phyloP scores from a whole-genome alignment of 2,797 vertebrate species.

The Pangasius macronema region DNA sequence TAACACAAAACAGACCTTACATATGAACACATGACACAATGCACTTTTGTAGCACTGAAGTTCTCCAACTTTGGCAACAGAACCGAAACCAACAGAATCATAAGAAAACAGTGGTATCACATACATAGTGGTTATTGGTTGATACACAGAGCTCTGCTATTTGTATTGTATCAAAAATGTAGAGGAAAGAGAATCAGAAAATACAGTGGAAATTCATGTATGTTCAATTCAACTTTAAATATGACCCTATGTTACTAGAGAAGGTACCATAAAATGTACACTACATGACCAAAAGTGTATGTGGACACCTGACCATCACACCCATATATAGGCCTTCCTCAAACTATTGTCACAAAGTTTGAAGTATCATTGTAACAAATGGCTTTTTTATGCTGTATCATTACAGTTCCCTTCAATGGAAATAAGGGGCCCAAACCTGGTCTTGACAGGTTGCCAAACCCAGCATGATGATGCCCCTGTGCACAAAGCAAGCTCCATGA shows the following conservation, averaged over 20 bases:
- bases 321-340: background rate
- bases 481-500: background rate
- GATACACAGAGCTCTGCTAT: no score
- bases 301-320: background rate
- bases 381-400: background rate
- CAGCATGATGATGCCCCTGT: background rate
- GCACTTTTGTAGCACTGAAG: no score
- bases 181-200: no score
- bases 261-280: background rate
- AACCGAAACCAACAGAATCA: no score
- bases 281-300: background rate
- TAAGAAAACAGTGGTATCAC: no score
- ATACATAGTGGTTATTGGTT: no score
- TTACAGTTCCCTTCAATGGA: background rate
- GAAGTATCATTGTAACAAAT: background rate
- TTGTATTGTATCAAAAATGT: no score
- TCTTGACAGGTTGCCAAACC: background rate
- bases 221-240: background rate
- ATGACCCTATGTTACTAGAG: background rate
- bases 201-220: background rate
- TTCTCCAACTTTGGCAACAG: no score
- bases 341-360: background rate
- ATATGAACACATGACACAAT: no score
- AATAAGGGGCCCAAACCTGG: background rate
- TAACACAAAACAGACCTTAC: no score